Evolutionary conservation across 2,797 vertebrate species (phyloP).

Genomic region (Glossophaga mutica): DNA sequence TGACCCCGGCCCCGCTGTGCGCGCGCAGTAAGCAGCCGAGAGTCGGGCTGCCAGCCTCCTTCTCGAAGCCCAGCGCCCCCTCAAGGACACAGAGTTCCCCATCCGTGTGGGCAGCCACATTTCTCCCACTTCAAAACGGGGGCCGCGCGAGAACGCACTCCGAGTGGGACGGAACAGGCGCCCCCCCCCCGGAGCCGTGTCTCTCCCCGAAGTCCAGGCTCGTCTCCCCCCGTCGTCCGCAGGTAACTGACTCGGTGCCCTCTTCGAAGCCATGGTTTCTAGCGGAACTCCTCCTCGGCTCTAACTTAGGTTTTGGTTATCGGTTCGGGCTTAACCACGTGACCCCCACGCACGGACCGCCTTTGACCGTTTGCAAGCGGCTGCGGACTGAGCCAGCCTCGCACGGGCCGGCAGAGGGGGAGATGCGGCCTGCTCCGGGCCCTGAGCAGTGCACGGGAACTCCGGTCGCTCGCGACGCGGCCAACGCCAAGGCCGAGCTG

Average conservation of each 20-base stretch:
- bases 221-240: neutral
- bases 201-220: fast-evolving
- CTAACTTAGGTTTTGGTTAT: neutral
- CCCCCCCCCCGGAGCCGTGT: fast-evolving
- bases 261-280: neutral
- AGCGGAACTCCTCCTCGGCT: neutral
- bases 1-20: neutral
- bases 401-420: fast-evolving
- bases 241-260: neutral
- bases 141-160: too few species aligned
- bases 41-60: too few species aligned
- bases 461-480: too few species aligned
- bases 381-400: neutral
- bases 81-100: neutral
- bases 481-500: neutral
- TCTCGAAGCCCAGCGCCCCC: constrained; percentile 18
- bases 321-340: neutral
- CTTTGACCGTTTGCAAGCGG: neutral
- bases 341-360: neutral
- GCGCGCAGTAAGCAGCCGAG: neutral
- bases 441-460: neutral
- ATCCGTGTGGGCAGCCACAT: neutral
- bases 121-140: neutral
- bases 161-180: neutral
- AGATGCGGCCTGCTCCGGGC: fast-evolving